Conservation (phyloP, 2,113 vertebrate genomes). For the Corythornis cristatus region DNA sequence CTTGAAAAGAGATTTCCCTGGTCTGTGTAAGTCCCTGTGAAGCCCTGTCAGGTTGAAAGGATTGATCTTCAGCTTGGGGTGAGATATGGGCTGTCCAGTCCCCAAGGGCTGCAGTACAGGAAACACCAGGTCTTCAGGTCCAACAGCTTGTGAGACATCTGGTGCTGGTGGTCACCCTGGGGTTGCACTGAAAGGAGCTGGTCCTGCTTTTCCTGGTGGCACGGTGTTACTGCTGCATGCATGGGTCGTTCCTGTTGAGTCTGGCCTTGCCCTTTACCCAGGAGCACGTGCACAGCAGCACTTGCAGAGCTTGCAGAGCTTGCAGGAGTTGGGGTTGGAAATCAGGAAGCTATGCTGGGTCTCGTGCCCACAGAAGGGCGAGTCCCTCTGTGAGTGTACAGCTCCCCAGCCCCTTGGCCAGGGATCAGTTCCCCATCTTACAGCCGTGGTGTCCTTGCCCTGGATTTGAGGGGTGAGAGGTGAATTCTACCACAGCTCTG, state of each 20-base stretch:
- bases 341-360: not conserved
- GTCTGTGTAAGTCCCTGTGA: not conserved
- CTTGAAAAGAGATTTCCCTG: not conserved
- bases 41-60: not conserved
- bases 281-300: not conserved
- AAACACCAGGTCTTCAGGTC: not conserved
- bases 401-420: not conserved
- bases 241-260: not conserved
- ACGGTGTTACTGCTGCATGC: not conserved
- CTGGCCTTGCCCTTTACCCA: not conserved
- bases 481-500: not conserved
- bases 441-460: rapidly evolving
- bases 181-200: not conserved
- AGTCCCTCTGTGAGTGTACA: not conserved
- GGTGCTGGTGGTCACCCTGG: not conserved
- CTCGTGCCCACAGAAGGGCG: rapidly evolving
- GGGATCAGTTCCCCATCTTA: rapidly evolving
- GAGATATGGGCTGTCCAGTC: not conserved
- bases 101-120: not conserved
- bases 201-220: not conserved
- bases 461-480: not conserved
- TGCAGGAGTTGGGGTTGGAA: not conserved
- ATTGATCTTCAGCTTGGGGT: not conserved
- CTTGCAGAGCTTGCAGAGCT: not conserved
- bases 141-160: not conserved